phyloP scores from a whole-genome alignment of 2,113 vertebrate species.

The Serranochromis macrocephalus region DNA sequence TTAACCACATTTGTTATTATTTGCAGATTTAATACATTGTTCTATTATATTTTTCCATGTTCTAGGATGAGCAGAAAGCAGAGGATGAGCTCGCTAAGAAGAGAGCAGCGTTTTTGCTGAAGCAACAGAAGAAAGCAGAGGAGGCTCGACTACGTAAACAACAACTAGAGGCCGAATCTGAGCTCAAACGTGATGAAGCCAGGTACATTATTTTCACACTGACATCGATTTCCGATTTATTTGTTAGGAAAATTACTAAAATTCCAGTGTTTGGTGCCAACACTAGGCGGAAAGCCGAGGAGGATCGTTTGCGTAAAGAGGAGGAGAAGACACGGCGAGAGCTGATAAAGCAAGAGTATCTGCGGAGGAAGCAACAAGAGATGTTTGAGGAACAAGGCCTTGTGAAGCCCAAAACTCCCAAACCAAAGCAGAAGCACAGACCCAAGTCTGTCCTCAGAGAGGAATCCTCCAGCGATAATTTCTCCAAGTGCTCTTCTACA shows the following conservation, averaged over 20 bases:
- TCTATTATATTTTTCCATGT: neutral
- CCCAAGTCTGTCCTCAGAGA: slow-evolving; percentile 86
- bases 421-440: slow-evolving; percentile 80
- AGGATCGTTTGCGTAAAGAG: slow-evolving; percentile 90
- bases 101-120: slow-evolving; percentile 87
- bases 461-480: slow-evolving; percentile 77
- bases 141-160: slow-evolving; percentile 86
- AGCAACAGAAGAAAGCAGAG: slow-evolving; percentile 95
- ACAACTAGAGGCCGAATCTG: slow-evolving; percentile 86
- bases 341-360: slow-evolving; percentile 93
- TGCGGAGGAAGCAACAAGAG: slow-evolving; percentile 90
- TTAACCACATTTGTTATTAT: neutral
- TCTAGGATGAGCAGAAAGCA: slow-evolving; percentile 91
- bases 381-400: slow-evolving; percentile 88
- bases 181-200: slow-evolving; percentile 87
- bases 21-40: neutral
- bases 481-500: slow-evolving; percentile 79
- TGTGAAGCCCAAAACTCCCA: slow-evolving; percentile 78
- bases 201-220: slow-evolving; percentile 63
- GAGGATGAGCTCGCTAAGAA: slow-evolving; percentile 95
- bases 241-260: neutral
- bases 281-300: slow-evolving; percentile 87
- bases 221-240: neutral
- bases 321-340: slow-evolving; percentile 92
- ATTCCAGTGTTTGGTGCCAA: neutral